Evolutionary conservation across 2,888 invertebrate species (phyloP).

Genomic region (Griposia aprilina): DNA sequence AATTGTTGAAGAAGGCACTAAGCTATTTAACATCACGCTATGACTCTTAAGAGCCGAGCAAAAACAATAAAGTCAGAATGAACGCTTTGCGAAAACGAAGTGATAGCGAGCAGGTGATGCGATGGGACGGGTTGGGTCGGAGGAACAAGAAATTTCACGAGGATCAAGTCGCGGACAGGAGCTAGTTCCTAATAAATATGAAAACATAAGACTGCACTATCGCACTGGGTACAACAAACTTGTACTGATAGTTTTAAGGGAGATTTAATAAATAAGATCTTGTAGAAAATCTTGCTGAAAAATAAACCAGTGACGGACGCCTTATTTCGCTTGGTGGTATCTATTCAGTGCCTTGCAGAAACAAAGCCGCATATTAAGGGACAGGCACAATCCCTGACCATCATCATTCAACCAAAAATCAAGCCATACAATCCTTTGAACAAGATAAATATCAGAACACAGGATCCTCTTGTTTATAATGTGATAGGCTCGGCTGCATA

Average conservation of each 20-base stretch:
- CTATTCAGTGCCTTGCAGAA: too few relatives aligned
- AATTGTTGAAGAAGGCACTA: too few relatives aligned
- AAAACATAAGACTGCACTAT: too few relatives aligned
- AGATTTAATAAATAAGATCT: too few relatives aligned
- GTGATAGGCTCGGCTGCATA: not conserved
- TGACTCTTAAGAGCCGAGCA: too few relatives aligned
- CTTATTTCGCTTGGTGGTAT: too few relatives aligned
- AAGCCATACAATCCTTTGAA: not conserved
- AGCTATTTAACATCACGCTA: too few relatives aligned
- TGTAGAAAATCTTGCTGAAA: too few relatives aligned
- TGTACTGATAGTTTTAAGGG: too few relatives aligned
- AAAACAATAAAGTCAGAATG: too few relatives aligned
- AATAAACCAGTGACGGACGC: too few relatives aligned
- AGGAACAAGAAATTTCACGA: not conserved
- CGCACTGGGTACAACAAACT: too few relatives aligned
- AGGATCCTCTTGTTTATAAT: not conserved
- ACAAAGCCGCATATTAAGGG: not conserved
- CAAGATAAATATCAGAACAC: not conserved
- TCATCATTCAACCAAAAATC: not conserved
- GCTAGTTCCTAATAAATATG: not conserved
- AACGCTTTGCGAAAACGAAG: not conserved
- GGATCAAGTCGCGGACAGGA: not conserved
- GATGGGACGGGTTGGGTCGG: not conserved
- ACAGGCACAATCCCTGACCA: not conserved
- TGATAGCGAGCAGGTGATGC: not conserved